Conservation (phyloP, 2,113 vertebrate genomes). For the Elephantulus edwardii region DNA sequence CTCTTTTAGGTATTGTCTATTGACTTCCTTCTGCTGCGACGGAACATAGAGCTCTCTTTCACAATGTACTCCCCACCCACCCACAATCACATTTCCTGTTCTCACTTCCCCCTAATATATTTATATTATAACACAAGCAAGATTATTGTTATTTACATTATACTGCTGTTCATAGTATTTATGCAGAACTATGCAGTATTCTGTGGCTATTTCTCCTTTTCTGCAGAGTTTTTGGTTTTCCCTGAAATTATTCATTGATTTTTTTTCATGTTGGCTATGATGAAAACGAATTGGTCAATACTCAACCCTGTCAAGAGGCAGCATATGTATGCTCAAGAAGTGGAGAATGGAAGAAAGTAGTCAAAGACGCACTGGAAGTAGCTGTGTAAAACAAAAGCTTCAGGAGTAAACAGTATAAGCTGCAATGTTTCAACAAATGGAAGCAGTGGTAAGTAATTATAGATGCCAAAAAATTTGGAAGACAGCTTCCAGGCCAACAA, state of each 20-base stretch:
- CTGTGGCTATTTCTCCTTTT: conserved; percentile 18
- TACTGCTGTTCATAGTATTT: not conserved
- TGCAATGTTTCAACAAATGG: no score
- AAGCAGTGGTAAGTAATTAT: no score
- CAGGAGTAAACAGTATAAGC: no score
- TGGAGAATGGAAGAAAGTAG: no score
- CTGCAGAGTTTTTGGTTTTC: not conserved
- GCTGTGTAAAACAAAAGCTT: no score
- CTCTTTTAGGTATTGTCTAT: not conserved
- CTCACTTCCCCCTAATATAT: not conserved
- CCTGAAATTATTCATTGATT: not conserved
- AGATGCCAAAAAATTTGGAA: no score
- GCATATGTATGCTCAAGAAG: no score
- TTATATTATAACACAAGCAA: not conserved
- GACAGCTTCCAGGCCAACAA: no score
- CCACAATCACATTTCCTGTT: not conserved
- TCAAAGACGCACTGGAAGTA: no score
- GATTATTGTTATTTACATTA: not conserved
- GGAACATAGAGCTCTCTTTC: not conserved
- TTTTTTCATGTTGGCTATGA: conserved; percentile 13
- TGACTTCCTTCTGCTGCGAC: not conserved
- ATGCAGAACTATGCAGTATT: not conserved
- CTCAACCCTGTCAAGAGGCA: no score
- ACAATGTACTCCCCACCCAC: not conserved
- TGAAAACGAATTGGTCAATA: no score